Conservation (phyloP, 2,113 vertebrate species). For the Upupa epops region DNA sequence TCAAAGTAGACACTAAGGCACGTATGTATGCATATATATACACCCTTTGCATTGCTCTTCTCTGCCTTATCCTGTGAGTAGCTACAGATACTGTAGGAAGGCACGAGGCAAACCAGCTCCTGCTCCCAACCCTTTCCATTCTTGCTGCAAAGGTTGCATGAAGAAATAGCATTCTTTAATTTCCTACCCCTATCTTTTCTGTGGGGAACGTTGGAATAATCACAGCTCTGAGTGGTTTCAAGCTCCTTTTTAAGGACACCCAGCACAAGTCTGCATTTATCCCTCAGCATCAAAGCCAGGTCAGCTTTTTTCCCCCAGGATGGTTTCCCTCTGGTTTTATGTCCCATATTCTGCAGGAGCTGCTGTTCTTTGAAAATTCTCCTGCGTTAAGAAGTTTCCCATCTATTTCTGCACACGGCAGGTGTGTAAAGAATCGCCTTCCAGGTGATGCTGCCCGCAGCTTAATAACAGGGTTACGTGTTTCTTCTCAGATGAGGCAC, state of each 20-base stretch:
- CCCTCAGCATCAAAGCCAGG: background rate
- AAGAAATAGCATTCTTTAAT: background rate
- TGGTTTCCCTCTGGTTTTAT: background rate
- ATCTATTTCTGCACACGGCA: background rate
- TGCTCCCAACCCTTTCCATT: background rate
- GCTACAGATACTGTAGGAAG: background rate
- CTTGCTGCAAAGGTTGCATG: background rate
- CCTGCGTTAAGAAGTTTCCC: background rate
- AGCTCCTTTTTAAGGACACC: background rate
- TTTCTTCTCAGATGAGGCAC: conserved; percentile 20
- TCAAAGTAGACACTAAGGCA: background rate
- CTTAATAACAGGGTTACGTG: conserved; percentile 14
- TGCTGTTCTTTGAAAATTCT: background rate
- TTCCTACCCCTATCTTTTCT: background rate
- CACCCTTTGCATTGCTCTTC: background rate
- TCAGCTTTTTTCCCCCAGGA: background rate
- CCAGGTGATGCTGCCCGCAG: conserved; percentile 42
- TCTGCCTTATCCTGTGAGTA: background rate
- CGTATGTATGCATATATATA: no score
- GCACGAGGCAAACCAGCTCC: background rate
- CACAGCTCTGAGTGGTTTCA: background rate
- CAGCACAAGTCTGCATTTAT: no score
- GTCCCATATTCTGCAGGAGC: background rate
- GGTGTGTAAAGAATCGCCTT: conserved; percentile 24
- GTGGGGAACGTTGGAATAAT: background rate